Percentiles rank a stretch among this genome's conserved stretches.
Evolutionary conservation across 2,797 vertebrate genomes (phyloP).

Genomic region (Phoebastria nigripes): DNA sequence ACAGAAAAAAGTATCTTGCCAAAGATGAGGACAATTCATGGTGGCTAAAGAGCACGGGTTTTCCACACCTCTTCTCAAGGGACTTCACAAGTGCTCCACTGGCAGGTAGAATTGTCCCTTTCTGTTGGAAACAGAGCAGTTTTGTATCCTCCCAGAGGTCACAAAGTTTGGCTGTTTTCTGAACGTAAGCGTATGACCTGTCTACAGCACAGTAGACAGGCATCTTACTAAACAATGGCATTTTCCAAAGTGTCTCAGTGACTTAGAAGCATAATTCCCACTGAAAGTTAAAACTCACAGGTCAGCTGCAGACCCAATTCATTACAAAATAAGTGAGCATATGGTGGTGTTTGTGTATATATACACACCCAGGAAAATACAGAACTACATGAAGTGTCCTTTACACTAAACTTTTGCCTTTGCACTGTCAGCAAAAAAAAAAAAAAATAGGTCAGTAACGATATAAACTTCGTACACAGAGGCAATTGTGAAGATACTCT

Average conservation of each 20-base stretch:
- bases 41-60: not conserved
- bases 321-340: not conserved
- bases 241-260: not conserved
- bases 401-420: not conserved
- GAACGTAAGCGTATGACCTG: not conserved
- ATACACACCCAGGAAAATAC: not conserved
- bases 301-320: not conserved
- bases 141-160: not conserved
- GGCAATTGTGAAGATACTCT: not conserved
- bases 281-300: not conserved
- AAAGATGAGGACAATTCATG: not conserved
- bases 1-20: not conserved
- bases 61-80: not conserved
- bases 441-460: not conserved
- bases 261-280: not conserved
- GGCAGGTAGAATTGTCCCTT: not conserved
- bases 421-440: not conserved
- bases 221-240: not conserved
- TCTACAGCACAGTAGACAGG: accelerated
- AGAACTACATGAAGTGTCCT: not conserved
- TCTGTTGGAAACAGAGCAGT: not conserved
- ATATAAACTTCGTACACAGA: conserved; percentile 1
- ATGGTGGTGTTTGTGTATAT: not conserved
- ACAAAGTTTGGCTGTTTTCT: not conserved
- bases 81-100: not conserved